Evolutionary conservation across 2,797 vertebrate genomes (phyloP), one percentile per base, ranked within the genome.

Genomic region (Diceros bicornis): DNA sequence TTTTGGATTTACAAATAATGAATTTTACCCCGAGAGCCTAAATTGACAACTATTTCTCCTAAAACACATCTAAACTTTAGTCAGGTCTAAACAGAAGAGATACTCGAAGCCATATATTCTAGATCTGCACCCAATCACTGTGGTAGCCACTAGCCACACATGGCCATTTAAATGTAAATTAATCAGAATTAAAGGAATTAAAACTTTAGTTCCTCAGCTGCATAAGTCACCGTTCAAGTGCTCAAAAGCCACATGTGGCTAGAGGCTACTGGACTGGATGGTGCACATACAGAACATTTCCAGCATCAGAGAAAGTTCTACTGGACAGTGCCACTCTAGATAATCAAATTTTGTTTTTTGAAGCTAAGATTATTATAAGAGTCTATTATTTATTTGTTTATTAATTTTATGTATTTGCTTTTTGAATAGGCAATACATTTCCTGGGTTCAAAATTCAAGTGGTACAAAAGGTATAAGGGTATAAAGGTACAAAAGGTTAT

Each of bases 371-470:
- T 32, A 64, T 61, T 88, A 34, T 23, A 74, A 90, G 57, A 92
- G 59, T 41, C 57, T 50, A 29, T 34, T 44, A 17, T 44, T 83
- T 77, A 55, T 34, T 37, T 83, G 50, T 34, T 41, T 71, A 29
- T 41, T 23, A 74, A 81, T 37, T 71, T 29, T 52, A 82, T 12
- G 3, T 17, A 55, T 62, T 77, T 78, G 59, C 62, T 68, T 91
- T 59, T 52, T 69, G 32, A 89, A 78, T 8, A 34, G 16, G 3
- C 17, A 18, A 91, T 72, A 37, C 6, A 83, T 37, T 75, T 91
- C n/a, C 20, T 61, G 34, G 21, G 61, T 55, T 94, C 41, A 57
- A 89, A 94, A 61, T 34, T 78, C 79, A 86, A 94, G 84, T 69
- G 17, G 4, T 9, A 72, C n/a, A n/a, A n/a, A 57, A 82, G 21